A percentile compares a stretch with the other conserved stretches of the same genome.
Conservation (phyloP, 2,797 vertebrate genomes). For the Melopsittacus undulatus region DNA sequence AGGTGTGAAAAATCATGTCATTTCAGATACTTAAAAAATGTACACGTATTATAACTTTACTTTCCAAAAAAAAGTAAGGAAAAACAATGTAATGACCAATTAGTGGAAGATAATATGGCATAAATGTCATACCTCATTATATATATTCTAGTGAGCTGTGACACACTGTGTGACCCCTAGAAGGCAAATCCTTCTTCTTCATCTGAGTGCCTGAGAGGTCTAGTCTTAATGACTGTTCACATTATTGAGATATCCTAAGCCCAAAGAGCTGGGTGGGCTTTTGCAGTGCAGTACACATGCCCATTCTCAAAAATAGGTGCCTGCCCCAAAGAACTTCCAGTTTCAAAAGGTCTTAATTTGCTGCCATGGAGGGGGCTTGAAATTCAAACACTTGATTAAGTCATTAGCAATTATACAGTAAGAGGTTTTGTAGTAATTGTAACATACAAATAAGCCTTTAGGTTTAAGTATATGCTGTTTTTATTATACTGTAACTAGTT, state of each 20-base stretch:
- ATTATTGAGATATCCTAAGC: background rate
- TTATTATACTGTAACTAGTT: constrained; percentile 30
- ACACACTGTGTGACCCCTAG: accelerated
- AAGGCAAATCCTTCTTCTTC: background rate
- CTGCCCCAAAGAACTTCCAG: background rate
- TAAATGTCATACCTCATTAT: background rate
- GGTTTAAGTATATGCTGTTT: constrained; percentile 19
- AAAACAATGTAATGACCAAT: background rate
- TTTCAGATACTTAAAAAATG: background rate
- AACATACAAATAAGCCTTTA: constrained; percentile 37
- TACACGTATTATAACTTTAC: background rate
- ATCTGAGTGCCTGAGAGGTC: background rate
- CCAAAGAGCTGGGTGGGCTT: background rate
- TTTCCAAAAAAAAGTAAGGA: background rate
- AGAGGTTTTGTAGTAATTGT: constrained; percentile 21
- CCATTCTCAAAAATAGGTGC: background rate
- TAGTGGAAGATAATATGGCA: background rate
- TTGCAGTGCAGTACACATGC: accelerated
- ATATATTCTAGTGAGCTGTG: background rate
- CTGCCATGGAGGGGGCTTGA: constrained; percentile 13
- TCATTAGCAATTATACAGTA: constrained; percentile 38
- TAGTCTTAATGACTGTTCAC: background rate
- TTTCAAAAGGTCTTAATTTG: constrained; percentile 32
- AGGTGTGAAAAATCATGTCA: background rate
- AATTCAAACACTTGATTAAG: constrained; percentile 54